Evolutionary conservation across 2,797 vertebrate species (phyloP).

Genomic region (Lycodopsis pacificus): DNA sequence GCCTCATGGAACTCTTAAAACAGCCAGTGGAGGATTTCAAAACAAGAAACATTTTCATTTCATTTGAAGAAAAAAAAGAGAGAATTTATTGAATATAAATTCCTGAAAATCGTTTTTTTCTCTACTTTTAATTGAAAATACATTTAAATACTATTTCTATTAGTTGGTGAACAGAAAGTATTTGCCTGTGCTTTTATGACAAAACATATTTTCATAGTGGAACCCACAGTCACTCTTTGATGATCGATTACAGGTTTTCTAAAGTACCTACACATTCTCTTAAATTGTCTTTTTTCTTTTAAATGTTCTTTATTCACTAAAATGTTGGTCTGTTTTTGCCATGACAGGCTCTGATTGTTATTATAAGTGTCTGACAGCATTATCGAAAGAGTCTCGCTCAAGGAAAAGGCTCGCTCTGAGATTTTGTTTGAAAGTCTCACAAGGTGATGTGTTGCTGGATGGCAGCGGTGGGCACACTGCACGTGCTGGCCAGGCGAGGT

Average conservation of each 20-base stretch:
- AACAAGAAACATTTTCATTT: neutral
- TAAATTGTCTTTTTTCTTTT: neutral
- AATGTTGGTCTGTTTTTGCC: too few species aligned
- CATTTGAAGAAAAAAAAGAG: neutral
- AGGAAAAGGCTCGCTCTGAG: too few species aligned
- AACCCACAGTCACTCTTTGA: neutral
- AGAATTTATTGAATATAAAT: neutral
- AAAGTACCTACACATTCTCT: neutral
- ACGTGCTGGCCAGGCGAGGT: too few species aligned
- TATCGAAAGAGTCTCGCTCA: too few species aligned
- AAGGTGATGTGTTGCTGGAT: too few species aligned
- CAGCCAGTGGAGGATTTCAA: neutral
- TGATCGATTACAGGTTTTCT: neutral
- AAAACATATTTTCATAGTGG: neutral
- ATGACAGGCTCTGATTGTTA: too few species aligned
- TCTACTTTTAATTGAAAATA: neutral
- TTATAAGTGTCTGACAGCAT: too few species aligned
- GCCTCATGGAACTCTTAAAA: slow-evolving; percentile 6
- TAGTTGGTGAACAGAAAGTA: neutral
- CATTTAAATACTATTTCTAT: neutral
- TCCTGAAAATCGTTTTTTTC: neutral
- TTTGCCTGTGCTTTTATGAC: neutral
- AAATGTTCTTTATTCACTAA: neutral
- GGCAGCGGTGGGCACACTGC: too few species aligned
- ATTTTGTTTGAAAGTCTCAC: too few species aligned